Conservation (phyloP, 2,797 vertebrate genomes). For the Sebastes umbrosus region DNA sequence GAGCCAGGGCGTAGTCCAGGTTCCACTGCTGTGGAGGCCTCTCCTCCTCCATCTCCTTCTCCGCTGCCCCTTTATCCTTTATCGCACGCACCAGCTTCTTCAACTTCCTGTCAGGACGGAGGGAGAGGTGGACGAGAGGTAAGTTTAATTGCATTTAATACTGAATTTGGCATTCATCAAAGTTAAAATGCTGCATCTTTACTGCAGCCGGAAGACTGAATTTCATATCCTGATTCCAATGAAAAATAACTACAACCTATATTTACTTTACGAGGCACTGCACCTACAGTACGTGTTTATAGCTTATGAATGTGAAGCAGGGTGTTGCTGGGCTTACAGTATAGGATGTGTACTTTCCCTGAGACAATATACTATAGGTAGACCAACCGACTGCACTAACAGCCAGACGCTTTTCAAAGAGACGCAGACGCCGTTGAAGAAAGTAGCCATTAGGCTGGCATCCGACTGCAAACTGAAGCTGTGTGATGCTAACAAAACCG, state of each 20-base stretch:
- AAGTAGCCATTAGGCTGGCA: neutral
- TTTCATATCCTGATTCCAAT: neutral
- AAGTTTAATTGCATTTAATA: neutral
- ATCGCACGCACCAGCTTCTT: slow-evolving; percentile 87
- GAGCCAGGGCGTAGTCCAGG: slow-evolving; percentile 90
- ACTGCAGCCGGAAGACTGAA: no score
- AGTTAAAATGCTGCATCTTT: neutral
- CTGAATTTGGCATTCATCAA: neutral
- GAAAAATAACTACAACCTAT: neutral
- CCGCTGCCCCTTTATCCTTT: slow-evolving; percentile 85
- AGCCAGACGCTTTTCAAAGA: neutral
- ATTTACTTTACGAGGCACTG: neutral
- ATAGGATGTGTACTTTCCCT: neutral
- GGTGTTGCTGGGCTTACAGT: neutral
- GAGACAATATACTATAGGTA: neutral
- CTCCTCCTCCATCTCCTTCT: slow-evolving; percentile 77
- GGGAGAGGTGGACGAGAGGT: neutral
- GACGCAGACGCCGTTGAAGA: neutral
- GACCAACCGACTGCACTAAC: neutral
- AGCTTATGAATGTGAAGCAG: neutral
- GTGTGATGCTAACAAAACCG: neutral
- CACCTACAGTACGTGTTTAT: neutral
- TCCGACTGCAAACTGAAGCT: no score
- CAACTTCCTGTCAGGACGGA: slow-evolving; percentile 74
- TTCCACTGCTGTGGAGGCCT: slow-evolving; percentile 91